These are phyloP conservation scores for Lipotes vexillifer DNA, from an alignment of 2,113 vertebrate genomes.

Conservation along the genomic window DNA sequence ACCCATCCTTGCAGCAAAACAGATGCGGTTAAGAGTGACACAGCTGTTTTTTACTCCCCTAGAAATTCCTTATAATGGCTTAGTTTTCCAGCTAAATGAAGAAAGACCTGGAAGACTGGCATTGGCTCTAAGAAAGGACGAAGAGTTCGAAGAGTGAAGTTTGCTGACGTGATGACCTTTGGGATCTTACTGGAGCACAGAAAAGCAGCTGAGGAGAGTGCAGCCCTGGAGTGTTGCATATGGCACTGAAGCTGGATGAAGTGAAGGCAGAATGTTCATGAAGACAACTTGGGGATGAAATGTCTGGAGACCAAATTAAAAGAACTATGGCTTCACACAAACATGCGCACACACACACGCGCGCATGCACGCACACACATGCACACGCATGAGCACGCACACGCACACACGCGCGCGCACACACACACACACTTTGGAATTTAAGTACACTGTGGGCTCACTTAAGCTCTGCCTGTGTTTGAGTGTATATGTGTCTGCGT, in stretches of 20 bases:
- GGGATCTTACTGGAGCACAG: neutral
- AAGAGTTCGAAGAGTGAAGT: neutral
- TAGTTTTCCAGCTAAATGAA: neutral
- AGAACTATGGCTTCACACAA: neutral
- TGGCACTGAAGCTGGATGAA: rapidly evolving
- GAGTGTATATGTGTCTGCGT: neutral
- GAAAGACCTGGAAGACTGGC: neutral
- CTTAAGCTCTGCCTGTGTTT: neutral
- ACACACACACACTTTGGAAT: neutral
- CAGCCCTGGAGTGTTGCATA: rapidly evolving
- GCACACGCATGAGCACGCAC: too few relatives aligned
- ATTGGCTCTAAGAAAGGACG: neutral
- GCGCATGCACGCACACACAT: neutral
- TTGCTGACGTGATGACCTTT: neutral
- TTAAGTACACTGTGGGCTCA: neutral
- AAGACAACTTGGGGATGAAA: neutral
- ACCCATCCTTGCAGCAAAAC: neutral
- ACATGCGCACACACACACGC: neutral
- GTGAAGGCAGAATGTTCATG: neutral
- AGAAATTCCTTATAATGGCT: neutral
- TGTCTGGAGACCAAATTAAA: neutral
- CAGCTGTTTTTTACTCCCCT: neutral
- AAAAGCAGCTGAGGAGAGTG: rapidly evolving
- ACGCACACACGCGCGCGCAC: too few relatives aligned
- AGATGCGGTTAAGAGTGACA: too few relatives aligned